Conservation (phyloP, 2,113 vertebrate genomes). For the Prochilodus magdalenae region DNA sequence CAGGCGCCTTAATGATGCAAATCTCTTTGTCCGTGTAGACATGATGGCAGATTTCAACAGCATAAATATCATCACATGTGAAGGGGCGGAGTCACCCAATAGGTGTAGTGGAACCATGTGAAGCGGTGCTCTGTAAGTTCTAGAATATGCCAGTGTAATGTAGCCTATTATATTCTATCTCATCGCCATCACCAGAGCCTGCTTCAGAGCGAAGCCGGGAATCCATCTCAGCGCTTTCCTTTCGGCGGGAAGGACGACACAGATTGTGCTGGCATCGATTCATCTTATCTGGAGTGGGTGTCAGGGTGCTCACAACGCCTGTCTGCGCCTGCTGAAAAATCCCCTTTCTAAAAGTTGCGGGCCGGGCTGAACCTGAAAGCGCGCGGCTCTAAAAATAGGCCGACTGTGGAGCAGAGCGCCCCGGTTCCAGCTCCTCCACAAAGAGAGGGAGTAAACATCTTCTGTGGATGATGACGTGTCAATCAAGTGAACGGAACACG, state of each 20-base stretch:
- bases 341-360: neutral
- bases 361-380: slow-evolving; percentile 4
- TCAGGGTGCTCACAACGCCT: slow-evolving; percentile 8
- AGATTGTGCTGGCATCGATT: neutral
- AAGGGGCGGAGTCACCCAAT: too few relatives aligned
- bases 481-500: slow-evolving; percentile 17
- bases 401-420: neutral
- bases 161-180: slow-evolving; percentile 19
- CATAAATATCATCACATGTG: too few relatives aligned
- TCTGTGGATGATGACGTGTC: slow-evolving; percentile 18
- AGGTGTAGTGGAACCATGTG: too few relatives aligned
- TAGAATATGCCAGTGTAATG: slow-evolving; percentile 8
- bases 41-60: too few relatives aligned
- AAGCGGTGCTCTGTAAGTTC: neutral
- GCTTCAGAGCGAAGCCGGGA: neutral
- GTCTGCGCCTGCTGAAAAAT: slow-evolving; percentile 7
- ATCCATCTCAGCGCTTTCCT: neutral
- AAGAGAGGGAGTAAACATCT: slow-evolving; percentile 18
- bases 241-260: neutral
- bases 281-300: slow-evolving; percentile 3
- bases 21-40: too few relatives aligned
- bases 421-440: neutral
- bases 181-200: neutral
- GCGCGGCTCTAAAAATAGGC: slow-evolving; percentile 8
- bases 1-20: too few relatives aligned